Evolutionary conservation across 2,888 invertebrate genomes (phyloP).

Genomic region (Noctuana brunneofusca): DNA sequence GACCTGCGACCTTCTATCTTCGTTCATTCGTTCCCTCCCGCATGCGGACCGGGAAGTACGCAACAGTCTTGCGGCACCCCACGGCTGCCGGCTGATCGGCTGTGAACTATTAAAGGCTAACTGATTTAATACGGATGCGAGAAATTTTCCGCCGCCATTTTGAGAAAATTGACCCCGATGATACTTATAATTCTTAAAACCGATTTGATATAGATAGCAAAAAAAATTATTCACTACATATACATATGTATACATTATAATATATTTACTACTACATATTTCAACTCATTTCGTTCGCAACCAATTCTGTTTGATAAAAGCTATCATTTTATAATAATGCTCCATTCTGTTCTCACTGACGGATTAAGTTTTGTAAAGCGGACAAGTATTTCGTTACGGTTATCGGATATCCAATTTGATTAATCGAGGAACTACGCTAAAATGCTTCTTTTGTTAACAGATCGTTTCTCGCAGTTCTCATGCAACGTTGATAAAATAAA

Average conservation of each 20-base stretch:
- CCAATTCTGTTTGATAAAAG: slow-evolving; percentile 10
- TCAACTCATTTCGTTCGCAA: slow-evolving; percentile 4
- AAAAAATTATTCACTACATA: too few relatives aligned
- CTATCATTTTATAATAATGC: slow-evolving; percentile 28
- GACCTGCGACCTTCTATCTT: slow-evolving; percentile 69
- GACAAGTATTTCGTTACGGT: slow-evolving; percentile 56
- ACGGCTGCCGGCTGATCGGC: slow-evolving; percentile 49
- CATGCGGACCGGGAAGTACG: slow-evolving; percentile 63
- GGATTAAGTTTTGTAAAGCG: slow-evolving; percentile 21
- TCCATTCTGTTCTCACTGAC: slow-evolving; percentile 49
- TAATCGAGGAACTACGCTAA: slow-evolving; percentile 69
- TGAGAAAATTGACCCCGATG: slow-evolving; percentile 7
- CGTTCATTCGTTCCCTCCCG: slow-evolving; percentile 61
- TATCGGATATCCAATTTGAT: slow-evolving; percentile 52
- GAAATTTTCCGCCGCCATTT: slow-evolving; percentile 10
- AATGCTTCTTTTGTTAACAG: slow-evolving; percentile 57
- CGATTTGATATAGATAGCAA: too few relatives aligned
- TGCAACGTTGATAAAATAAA: slow-evolving; percentile 39
- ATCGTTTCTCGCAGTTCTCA: slow-evolving; percentile 54
- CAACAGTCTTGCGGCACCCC: slow-evolving; percentile 58
- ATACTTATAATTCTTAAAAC: neutral
- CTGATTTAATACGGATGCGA: slow-evolving; percentile 15
- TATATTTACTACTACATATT: neutral
- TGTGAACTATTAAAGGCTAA: slow-evolving; percentile 35
- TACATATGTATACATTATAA: too few relatives aligned